Evolutionary conservation across 2,888 invertebrate species (phyloP).

Genomic region (Hoplodrina ambigua): DNA sequence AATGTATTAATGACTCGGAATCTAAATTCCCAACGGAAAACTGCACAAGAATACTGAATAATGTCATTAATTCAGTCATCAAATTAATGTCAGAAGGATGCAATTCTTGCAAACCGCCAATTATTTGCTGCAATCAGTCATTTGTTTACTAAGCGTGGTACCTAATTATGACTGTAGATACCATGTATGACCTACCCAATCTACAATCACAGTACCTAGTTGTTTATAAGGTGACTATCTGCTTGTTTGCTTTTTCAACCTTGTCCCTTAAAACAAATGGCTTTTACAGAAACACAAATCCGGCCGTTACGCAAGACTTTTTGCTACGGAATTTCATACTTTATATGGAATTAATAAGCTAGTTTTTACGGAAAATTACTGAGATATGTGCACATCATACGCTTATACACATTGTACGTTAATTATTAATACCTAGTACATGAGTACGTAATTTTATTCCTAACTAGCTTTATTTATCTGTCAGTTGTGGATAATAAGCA

Average conservation of each 20-base stretch:
- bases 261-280: conserved; percentile 14
- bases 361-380: conserved; percentile 35
- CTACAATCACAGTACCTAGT: neutral
- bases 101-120: conserved; percentile 11
- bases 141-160: conserved; percentile 11
- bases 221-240: conserved; percentile 3
- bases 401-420: conserved; percentile 9
- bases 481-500: conserved; percentile 31
- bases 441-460: conserved; percentile 25
- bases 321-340: conserved; percentile 8
- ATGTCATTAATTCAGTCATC: conserved; percentile 6
- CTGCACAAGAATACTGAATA: conserved; percentile 12
- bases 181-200: neutral
- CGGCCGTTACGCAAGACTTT: neutral
- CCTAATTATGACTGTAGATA: conserved; percentile 18
- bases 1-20: conserved; percentile 8
- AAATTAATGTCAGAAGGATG: conserved; percentile 18
- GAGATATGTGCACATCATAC: conserved; percentile 19
- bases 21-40: conserved; percentile 2
- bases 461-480: conserved; percentile 36
- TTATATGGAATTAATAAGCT: conserved; percentile 11
- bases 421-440: conserved; percentile 24
- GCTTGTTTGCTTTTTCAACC: conserved; percentile 21
- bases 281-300: conserved; percentile 19
- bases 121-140: conserved; percentile 14